A percentile compares a stretch with the other conserved stretches of the same genome.
Evolutionary conservation across 2,888 invertebrate species (phyloP).

Genomic region (Lutraria lutraria): DNA sequence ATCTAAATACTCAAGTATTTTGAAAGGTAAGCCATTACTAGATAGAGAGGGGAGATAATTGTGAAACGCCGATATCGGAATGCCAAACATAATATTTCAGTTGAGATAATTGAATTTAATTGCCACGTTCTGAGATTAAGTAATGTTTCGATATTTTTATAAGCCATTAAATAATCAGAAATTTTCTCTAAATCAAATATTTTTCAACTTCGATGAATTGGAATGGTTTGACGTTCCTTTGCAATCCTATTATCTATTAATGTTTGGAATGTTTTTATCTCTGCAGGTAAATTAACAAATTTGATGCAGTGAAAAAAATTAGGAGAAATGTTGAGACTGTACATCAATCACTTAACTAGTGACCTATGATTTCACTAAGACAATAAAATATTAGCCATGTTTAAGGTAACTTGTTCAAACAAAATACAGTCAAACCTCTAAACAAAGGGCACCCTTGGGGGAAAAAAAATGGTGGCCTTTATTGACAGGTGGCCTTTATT

Average conservation of each 20-base stretch:
- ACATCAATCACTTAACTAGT: too few species aligned
- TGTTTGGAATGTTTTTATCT: background rate
- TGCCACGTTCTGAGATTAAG: background rate
- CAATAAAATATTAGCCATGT: too few species aligned
- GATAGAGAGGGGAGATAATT: background rate
- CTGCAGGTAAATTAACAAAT: background rate
- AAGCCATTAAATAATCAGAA: background rate
- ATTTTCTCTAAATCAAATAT: background rate
- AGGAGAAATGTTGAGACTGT: background rate
- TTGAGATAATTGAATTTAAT: conserved; percentile 3
- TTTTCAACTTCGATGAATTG: background rate
- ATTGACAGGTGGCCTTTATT: too few species aligned
- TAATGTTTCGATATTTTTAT: background rate
- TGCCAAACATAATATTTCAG: conserved; percentile 11
- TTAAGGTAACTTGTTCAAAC: too few species aligned
- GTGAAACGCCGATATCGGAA: background rate
- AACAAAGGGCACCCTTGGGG: too few species aligned
- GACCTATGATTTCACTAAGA: too few species aligned
- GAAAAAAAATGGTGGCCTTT: too few species aligned
- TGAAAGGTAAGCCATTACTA: background rate
- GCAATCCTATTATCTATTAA: background rate
- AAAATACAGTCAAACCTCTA: too few species aligned
- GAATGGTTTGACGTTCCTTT: background rate
- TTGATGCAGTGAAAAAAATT: background rate
- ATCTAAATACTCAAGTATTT: background rate